Percentiles rank a stretch among this genome's conserved stretches.
Evolutionary conservation across 1,140 invertebrate species (phyloP).

Genomic region (Panonychus citri): DNA sequence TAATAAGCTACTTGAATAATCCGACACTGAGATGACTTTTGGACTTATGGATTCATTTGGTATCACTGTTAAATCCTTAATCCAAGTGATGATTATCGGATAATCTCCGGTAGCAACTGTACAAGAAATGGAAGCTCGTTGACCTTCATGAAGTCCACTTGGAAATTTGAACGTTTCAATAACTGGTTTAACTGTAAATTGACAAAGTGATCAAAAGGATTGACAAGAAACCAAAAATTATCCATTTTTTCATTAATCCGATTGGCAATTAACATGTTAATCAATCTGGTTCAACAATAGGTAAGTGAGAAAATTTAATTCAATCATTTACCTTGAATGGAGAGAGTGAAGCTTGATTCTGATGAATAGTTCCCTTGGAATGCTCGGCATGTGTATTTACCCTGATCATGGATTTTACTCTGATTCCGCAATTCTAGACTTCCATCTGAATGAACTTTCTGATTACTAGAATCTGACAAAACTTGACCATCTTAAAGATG

Average conservation of each 20-base stretch:
- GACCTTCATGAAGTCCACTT: conserved; percentile 53
- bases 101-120: conserved; percentile 53
- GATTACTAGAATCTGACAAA: no score
- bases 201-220: background rate
- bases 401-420: background rate
- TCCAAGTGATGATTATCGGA: conserved; percentile 48
- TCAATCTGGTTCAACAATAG: no score
- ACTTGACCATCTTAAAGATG: no score
- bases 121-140: conserved; percentile 57
- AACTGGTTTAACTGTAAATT: conserved; percentile 14
- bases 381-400: background rate
- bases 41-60: conserved; percentile 8
- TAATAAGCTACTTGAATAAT: conserved; percentile 14
- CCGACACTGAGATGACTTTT: conserved; percentile 11
- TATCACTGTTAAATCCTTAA: conserved; percentile 44
- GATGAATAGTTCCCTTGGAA: background rate
- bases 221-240: no score
- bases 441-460: background rate
- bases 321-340: background rate
- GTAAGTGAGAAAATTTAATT: background rate
- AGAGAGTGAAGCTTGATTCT: background rate
- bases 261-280: no score
- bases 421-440: background rate
- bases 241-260: no score
- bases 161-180: conserved; percentile 25